These are phyloP conservation scores for Sicus ferrugineus DNA, from an alignment of 2,888 invertebrate species.

Conservation along the genomic window DNA sequence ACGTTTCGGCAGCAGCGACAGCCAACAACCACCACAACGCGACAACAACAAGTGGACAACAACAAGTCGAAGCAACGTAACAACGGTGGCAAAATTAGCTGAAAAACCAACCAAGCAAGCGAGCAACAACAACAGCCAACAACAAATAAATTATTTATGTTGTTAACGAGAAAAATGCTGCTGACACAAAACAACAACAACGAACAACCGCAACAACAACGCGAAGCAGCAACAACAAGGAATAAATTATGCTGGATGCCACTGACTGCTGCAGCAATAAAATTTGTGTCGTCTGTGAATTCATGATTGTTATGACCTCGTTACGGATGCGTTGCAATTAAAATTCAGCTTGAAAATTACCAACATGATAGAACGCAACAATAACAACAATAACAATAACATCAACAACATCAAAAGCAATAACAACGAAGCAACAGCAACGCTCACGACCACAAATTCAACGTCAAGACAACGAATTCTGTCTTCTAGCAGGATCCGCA, in stretches of 20 bases:
- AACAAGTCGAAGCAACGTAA: constrained; percentile 17
- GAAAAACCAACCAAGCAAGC: constrained; percentile 3
- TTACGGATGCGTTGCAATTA: constrained; percentile 4
- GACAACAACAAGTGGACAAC: constrained; percentile 7
- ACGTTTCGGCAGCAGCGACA: constrained; percentile 22
- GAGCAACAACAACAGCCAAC: constrained; percentile 4
- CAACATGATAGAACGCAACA: neutral
- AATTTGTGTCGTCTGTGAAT: neutral
- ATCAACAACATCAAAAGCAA: neutral
- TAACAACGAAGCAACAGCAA: too few species aligned
- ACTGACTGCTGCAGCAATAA: constrained; percentile 8
- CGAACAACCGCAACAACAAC: constrained; percentile 22
- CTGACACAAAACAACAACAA: too few species aligned
- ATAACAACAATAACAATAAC: neutral
- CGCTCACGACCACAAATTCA: too few species aligned
- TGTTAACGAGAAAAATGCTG: constrained; percentile 30
- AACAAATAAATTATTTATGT: constrained; percentile 23
- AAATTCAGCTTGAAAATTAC: constrained; percentile 20
- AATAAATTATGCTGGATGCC: constrained; percentile 9
- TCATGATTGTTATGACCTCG: constrained; percentile 28
- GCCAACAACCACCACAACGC: neutral
- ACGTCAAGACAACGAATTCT: too few species aligned
- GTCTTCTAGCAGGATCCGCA: too few species aligned
- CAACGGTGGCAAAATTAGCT: too few species aligned
- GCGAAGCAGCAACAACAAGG: neutral